Conservation (phyloP, 2,888 invertebrate species). For the Hydrotaea diabolus region DNA sequence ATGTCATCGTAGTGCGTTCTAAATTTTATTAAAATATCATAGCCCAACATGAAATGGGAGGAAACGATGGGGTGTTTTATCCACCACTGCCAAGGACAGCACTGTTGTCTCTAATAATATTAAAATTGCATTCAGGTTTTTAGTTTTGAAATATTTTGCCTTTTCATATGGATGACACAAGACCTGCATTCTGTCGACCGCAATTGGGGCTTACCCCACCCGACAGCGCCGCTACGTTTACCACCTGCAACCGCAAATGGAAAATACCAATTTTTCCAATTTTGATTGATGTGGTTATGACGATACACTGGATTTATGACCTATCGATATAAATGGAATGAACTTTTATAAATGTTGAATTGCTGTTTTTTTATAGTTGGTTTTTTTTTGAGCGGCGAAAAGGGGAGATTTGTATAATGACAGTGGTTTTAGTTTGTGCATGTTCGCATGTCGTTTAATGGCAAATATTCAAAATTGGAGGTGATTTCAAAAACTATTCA, state of each 20-base stretch:
- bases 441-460: no score
- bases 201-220: neutral
- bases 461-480: no score
- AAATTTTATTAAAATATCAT: constrained; percentile 8
- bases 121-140: constrained; percentile 26
- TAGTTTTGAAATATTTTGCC: neutral
- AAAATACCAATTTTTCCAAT: neutral
- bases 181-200: neutral
- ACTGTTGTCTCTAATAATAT: neutral
- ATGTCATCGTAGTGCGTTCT: neutral
- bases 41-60: neutral
- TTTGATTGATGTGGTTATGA: constrained; percentile 33
- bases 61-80: neutral
- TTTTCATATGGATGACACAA: neutral
- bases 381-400: no score
- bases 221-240: neutral
- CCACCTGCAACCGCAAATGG: neutral
- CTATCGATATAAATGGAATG: neutral
- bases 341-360: no score
- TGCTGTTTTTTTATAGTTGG: no score
- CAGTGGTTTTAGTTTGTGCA: no score
- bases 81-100: neutral
- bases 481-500: no score
- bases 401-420: no score
- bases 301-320: neutral